Base-by-base conservation (phyloP, 2,113 vertebrate genomes). In the Telmatochromis sp. region DNA sequence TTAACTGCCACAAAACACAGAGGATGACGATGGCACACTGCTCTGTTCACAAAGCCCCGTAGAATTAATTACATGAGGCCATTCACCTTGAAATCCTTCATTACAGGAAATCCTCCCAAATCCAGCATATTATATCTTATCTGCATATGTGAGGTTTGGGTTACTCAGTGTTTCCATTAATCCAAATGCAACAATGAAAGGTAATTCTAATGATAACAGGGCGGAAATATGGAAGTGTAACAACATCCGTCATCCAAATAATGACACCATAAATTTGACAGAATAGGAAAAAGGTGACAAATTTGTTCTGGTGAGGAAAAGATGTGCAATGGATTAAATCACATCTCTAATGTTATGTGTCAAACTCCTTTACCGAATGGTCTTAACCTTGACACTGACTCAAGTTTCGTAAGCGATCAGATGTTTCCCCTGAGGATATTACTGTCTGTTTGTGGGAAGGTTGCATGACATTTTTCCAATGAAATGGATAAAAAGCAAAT, bases 21-120 rank as follows among this genome's bases (percentile, higher is more conserved):
- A 85, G 17, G 58, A 83, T 57, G 80, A 85, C 31, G 23, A 57
- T 23, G 79, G 40, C 65, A 82, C 51, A n/a, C 75, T 89, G 81
- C 51, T 84, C 80, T 40, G 26, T 89, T 88, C 63, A 82, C 55
- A 89, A 78, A 26, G 54, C 86, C 47, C 45, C 42, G 47, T 21
- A 35, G 35, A 87, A 87, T 86, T 84, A 80, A 91, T 89, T 88
- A 89, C 63, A 85, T 50, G 26, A 50, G 83, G 75, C 54, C 60
- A 60, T 87, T 93, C 87, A 87, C 82, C 89, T 93, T 86, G 60
- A 87, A 91, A 87, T 86, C 57, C 37, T 71, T 80, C 85, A 82
- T 68, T 35, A 89, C 81, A 84, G 53, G 15, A 88, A 91, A 82
- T 87, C 87, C 73, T 73, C 45, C 40, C 40, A 84, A 93, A 92